A percentile compares a stretch with the other conserved stretches of the same genome.
Conservation (phyloP, 2,888 invertebrate genomes). For the Horisme vitalbata region DNA sequence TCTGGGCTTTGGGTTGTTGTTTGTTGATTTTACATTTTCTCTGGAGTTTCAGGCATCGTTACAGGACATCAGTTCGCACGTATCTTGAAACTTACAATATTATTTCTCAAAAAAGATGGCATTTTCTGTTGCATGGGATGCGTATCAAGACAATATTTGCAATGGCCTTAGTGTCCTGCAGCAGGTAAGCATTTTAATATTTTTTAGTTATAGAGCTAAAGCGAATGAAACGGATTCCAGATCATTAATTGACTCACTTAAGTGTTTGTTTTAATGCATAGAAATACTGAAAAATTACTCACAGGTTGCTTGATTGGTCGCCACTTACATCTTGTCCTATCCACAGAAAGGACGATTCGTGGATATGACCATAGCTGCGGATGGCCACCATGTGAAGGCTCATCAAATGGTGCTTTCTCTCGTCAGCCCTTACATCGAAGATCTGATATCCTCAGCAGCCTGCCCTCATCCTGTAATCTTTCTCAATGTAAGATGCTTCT, state of each 20-base stretch:
- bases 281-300: too few relatives aligned
- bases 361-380: constrained; percentile 76
- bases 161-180: constrained; percentile 61
- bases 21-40: too few relatives aligned
- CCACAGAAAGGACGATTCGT: constrained; percentile 73
- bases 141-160: constrained; percentile 60
- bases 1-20: too few relatives aligned
- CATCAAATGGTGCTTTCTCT: constrained; percentile 71
- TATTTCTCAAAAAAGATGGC: constrained; percentile 42
- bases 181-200: constrained; percentile 51
- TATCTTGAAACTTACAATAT: too few relatives aligned
- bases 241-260: too few relatives aligned
- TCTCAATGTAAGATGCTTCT: constrained; percentile 74
- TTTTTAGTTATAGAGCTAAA: neutral
- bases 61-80: too few relatives aligned
- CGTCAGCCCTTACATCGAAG: constrained; percentile 72
- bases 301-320: too few relatives aligned
- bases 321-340: neutral
- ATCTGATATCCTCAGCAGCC: constrained; percentile 60
- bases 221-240: too few relatives aligned
- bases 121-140: constrained; percentile 59
- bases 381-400: constrained; percentile 72
- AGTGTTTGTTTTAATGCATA: too few relatives aligned
- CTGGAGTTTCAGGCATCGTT: too few relatives aligned
- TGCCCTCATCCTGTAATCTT: constrained; percentile 73